Evolutionary conservation across 1,140 invertebrate genomes (phyloP), one percentile per base, ranked within the genome.

Genomic region (Drosophila varians): DNA sequence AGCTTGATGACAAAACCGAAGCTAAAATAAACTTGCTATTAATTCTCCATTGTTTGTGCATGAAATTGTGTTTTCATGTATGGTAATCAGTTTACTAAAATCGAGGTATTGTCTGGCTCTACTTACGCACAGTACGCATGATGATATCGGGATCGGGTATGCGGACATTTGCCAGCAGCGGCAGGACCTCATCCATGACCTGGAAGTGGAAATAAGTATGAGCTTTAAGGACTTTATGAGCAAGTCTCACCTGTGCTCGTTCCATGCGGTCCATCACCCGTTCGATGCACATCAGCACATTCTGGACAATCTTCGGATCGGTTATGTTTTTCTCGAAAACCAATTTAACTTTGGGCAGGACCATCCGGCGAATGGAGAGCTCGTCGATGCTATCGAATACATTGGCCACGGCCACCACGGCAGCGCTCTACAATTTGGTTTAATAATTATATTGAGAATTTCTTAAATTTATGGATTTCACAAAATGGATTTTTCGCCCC

Each of bases 131-230:
- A 92, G 96, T 95, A 89, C 95, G 94, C 66, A 95, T 92, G 40
- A 95, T 93, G 46, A 96, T 94, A 77, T 96, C 95, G 0, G 97
- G 96, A 90, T 99, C 97, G 48, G 96, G 95, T 21, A 98, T 93
- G 42, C 95, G 94, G 52, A 98, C 96, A 68, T 97, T 95, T 65
- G 95, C 96, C n/a, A 99, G 92, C 54, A 99, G 93, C 0, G 97
- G 98, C 68, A 99, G 93, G 0, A 99, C 96, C 71, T 98, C 96
- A 74, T 99, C 98, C 65, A 98, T 94, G 45, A 99, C 97, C 80
- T 93, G 26, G 40, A 9, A 11, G n/a, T n/a, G 1, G 0, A 31
- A 5, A 48, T 3, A 26, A 0, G 12, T 1, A 16, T 21, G 23
- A n/a, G 8, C 9, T 1, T 4, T 5, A 3, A 5, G 9, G 5